These are phyloP conservation scores for Chunga burmeisteri DNA, from an alignment of 2,113 vertebrate species.

Conservation along the genomic window DNA sequence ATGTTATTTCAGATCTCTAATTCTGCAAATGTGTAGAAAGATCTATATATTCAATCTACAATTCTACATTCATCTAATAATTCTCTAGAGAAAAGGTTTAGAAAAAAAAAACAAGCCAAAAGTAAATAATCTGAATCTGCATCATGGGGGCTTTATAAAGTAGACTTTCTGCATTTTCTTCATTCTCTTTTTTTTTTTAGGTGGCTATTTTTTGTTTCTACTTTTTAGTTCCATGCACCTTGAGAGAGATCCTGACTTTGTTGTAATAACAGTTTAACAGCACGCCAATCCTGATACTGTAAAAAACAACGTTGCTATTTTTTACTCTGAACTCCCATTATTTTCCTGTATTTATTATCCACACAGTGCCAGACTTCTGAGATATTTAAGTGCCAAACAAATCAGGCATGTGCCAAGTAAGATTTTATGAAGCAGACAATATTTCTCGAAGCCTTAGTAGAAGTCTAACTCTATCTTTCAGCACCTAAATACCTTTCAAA, in stretches of 20 bases:
- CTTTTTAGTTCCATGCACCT: not conserved
- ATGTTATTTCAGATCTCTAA: not conserved
- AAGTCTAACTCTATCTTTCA: not conserved
- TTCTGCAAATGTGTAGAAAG: slow-evolving; percentile 31
- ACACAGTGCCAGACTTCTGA: not conserved
- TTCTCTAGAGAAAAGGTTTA: not conserved
- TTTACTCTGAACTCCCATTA: not conserved
- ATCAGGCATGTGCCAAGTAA: not conserved
- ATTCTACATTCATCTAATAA: not conserved
- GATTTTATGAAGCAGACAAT: not conserved
- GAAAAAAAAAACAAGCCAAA: not conserved
- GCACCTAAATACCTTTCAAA: not conserved
- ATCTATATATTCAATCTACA: not conserved
- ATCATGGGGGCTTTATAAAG: not conserved
- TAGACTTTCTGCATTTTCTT: not conserved
- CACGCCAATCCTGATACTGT: not conserved
- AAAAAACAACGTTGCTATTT: not conserved
- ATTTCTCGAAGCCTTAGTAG: not conserved
- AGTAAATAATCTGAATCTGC: not conserved
- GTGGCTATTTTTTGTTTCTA: not conserved
- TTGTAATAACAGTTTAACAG: not conserved
- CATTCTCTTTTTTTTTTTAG: not conserved
- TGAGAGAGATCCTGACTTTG: not conserved
- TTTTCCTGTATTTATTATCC: not conserved
- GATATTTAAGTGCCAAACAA: not conserved